Conservation (phyloP, 2,797 vertebrate genomes). For the Accipiter fasciatus region DNA sequence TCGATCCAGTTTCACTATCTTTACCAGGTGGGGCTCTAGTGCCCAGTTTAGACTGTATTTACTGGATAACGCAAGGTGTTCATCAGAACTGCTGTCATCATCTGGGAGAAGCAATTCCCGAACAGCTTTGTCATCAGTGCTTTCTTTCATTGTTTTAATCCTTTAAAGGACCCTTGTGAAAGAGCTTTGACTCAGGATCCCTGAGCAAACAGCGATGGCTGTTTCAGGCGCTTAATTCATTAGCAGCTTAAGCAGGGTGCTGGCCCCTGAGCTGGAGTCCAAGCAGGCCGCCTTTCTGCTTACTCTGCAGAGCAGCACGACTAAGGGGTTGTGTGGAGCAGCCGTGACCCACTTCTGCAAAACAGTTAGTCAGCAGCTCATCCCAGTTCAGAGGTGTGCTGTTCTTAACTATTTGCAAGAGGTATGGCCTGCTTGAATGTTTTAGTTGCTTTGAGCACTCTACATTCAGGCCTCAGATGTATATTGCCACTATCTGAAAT, state of each 20-base stretch:
- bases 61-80: neutral
- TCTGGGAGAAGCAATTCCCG: neutral
- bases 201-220: neutral
- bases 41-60: fast-evolving
- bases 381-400: fast-evolving
- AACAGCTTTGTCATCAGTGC: neutral
- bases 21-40: neutral
- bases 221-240: neutral
- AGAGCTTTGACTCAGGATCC: neutral
- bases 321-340: neutral
- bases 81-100: neutral
- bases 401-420: neutral
- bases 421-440: neutral
- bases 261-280: neutral
- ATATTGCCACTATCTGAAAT: neutral
- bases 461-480: neutral
- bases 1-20: neutral
- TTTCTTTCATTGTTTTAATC: neutral
- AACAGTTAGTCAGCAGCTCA: neutral
- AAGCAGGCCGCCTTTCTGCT: neutral
- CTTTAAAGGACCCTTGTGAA: neutral
- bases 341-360: fast-evolving
- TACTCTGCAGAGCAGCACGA: neutral
- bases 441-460: neutral
- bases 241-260: neutral